These are phyloP conservation scores for Trilocha varians DNA, from an alignment of 2,888 invertebrate genomes.

Conservation along the genomic window DNA sequence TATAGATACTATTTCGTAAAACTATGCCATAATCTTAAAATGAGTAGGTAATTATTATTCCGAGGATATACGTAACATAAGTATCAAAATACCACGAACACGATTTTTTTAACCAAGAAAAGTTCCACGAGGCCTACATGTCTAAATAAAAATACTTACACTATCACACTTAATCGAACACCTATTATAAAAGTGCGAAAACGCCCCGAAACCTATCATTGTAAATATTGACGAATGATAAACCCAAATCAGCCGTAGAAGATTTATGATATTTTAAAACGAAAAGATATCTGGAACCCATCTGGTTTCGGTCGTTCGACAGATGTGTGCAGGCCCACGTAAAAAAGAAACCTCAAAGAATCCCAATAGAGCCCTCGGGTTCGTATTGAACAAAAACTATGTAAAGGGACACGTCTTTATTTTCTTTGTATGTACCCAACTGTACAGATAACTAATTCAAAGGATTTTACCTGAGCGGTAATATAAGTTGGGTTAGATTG, in stretches of 20 bases:
- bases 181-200: too few relatives aligned
- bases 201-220: too few relatives aligned
- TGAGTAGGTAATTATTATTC: too few relatives aligned
- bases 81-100: too few relatives aligned
- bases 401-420: conserved; percentile 23
- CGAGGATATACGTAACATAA: too few relatives aligned
- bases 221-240: neutral
- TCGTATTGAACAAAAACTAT: conserved; percentile 27
- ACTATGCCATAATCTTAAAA: too few relatives aligned
- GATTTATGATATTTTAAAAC: neutral
- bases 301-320: conserved; percentile 40
- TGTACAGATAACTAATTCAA: conserved; percentile 19
- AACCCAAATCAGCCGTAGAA: neutral
- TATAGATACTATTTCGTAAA: too few relatives aligned
- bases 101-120: too few relatives aligned
- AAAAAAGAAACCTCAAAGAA: conserved; percentile 31
- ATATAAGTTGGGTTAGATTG: conserved; percentile 3
- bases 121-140: too few relatives aligned
- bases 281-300: conserved; percentile 20
- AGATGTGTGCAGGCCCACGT: conserved; percentile 26
- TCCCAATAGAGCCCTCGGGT: conserved; percentile 38
- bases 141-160: too few relatives aligned
- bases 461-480: conserved; percentile 29
- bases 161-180: too few relatives aligned
- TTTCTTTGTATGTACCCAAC: conserved; percentile 24